Base-by-base conservation (phyloP, 1,140 invertebrate species). In the Melanaphis sacchari region DNA sequence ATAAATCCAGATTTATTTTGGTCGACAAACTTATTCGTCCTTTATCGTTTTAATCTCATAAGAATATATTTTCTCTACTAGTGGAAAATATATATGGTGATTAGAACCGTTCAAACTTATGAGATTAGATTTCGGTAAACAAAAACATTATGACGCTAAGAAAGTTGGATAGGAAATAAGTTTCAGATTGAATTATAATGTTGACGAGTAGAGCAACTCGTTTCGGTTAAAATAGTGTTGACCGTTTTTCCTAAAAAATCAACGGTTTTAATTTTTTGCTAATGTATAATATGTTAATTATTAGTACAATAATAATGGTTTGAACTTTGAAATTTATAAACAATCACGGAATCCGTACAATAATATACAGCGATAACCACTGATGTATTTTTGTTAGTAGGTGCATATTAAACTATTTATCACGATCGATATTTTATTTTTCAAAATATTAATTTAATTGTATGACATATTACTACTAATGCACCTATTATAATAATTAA, bases 41-140 rank as follows among this genome's bases (percentile, higher is more conserved):
- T 36, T 6, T n/a, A 31, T 43, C 43, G n/a, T 49, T 49, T 85
- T 85, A 41, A 85, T 85, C 43, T 52, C 22, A 36, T 8, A 24
- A 21, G n/a, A 24, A 49, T 24, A 49, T 52, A n/a, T 89, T 52
- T 52, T 89, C n/a, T 26, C n/a, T 1, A 36, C 87, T 52, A 49
- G 46, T 24, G 2, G 87, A 52, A 24, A 89, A 89, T 46, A 41
- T 84, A 22, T 24, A 43, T 4, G 43, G 38, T n/a, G n/a, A 90
- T 54, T 52, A 31, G 46, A 54, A 54, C 54, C 26, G 52, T 66
- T 18, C 7, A 66, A 91, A 59, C 66, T 91, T 91, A 41, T 5
- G 36, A 24, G 38, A 66, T 91, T 91, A 91, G 22, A 90, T 90
- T 90, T 59, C 18, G 36, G 26, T n/a, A 76, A 76, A 76, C 90